These are phyloP conservation scores for Ammodytes marinus DNA, from an alignment of 2,113 vertebrate genomes.

Conservation along the genomic window DNA sequence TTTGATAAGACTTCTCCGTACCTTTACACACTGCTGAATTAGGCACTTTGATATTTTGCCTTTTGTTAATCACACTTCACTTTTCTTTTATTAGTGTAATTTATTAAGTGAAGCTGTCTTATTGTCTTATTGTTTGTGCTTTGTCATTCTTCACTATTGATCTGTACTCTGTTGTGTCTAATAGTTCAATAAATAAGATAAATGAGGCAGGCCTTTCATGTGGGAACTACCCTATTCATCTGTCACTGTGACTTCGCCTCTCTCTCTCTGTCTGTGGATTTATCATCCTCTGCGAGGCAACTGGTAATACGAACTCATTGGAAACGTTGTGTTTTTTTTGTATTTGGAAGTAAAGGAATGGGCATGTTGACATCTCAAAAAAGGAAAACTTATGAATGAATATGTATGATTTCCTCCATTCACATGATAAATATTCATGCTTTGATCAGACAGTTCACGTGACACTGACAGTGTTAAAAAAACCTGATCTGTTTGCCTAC, in stretches of 20 bases:
- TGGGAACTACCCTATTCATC: not conserved
- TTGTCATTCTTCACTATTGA: too few species aligned
- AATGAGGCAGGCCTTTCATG: not conserved
- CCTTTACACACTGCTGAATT: not conserved
- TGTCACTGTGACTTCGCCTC: constrained; percentile 9
- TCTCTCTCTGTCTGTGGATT: constrained; percentile 13
- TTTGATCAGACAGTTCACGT: constrained; percentile 20
- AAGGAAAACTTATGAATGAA: constrained; percentile 38
- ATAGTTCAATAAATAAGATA: not conserved
- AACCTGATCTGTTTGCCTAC: not conserved
- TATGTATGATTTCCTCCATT: constrained; percentile 61
- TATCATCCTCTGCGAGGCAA: not conserved
- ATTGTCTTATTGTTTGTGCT: not conserved
- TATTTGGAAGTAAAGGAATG: constrained; percentile 47
- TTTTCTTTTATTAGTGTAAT: not conserved
- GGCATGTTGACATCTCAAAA: constrained; percentile 33
- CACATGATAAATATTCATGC: constrained; percentile 46
- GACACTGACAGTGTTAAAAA: not conserved
- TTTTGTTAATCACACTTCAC: not conserved
- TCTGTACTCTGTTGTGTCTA: too few species aligned
- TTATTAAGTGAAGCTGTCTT: not conserved
- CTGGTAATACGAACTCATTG: constrained; percentile 27
- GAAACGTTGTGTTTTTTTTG: constrained; percentile 40
- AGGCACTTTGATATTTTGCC: not conserved
- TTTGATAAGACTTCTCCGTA: not conserved